Evolutionary conservation across 2,888 invertebrate genomes (phyloP), one percentile per base, ranked within the genome.

Genomic region (Leucoptera coffeella): DNA sequence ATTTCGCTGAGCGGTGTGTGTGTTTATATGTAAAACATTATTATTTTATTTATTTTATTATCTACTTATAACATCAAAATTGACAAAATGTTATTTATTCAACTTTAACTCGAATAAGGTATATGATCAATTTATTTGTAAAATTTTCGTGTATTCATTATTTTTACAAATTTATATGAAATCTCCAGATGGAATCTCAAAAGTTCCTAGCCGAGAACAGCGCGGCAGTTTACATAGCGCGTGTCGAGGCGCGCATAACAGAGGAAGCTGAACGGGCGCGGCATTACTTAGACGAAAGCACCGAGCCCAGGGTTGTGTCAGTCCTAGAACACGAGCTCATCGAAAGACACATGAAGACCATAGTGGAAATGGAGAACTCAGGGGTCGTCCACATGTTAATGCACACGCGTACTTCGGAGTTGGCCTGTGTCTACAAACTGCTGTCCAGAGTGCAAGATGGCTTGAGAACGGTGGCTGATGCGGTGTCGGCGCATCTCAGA

Each of bases 321-420:
- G 97, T 97, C 29, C 88, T 99, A 26, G 97, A 99, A 65, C 89
- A 93, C 51, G 97, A 99, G 61, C 78, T 99, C 36, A 99, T 99
- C 43, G 91, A 93, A 60, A 88, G 92, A 41, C 97, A 99, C 67
- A 97, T 99, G 95, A 90, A 93, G 58, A 96, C 69, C 32, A 65
- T 69, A 28, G 67, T 67, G 14, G 67, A 67, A 83, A 99, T 99
- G 97, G 97, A 97, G 71, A 97, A 99, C 67, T 95, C 95, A 5
- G 99, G 99, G 36, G 96, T 99, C 34, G 94, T 97, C 28, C 92
- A 96, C 59, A 97, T 99, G 97, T 73, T 99, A 44, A 86, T 90
- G 69, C 93, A 96, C 61, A 91, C 94, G 44, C 94, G 94, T 73
- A 94, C 93, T 19, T 87, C 90, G 45, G 97, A 99, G 72, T 76